These are phyloP conservation scores for Cephalopterus ornatus DNA, from an alignment of 2,113 vertebrate species.

Conservation along the genomic window DNA sequence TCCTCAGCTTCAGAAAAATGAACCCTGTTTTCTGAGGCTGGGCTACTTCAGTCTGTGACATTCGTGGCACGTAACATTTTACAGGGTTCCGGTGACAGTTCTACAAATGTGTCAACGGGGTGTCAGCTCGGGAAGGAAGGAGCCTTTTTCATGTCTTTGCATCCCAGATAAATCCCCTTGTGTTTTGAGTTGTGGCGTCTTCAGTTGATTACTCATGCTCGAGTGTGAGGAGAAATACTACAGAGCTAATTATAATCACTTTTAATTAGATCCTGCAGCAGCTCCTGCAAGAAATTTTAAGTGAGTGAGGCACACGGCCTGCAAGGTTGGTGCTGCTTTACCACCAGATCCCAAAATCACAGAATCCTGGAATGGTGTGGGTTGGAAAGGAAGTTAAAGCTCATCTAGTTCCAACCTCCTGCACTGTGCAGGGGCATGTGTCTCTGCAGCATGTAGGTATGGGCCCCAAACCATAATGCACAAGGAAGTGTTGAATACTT, in stretches of 20 bases:
- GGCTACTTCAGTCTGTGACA: background rate
- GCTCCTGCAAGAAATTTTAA: background rate
- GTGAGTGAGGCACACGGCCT: rapidly evolving
- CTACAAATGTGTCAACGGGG: background rate
- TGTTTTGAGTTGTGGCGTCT: conserved; percentile 7
- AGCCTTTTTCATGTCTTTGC: background rate
- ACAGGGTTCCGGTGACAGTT: background rate
- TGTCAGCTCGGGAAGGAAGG: background rate
- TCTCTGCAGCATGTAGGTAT: rapidly evolving
- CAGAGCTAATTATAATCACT: conserved; percentile 34
- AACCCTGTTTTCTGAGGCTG: background rate
- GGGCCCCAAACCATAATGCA: background rate
- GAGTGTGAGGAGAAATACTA: conserved; percentile 56
- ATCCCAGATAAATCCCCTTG: background rate
- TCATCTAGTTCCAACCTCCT: background rate
- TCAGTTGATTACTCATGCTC: conserved; percentile 44
- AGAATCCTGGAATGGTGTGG: background rate
- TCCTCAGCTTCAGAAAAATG: background rate
- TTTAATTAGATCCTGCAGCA: conserved; percentile 54
- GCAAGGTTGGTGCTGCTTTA: background rate
- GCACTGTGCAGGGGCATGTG: rapidly evolving
- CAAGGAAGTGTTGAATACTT: background rate
- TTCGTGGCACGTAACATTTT: background rate
- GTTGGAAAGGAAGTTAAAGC: background rate
- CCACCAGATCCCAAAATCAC: background rate